Percentiles rank a stretch among this genome's conserved stretches.
phyloP scores from a whole-genome alignment of 2,113 vertebrate genomes.

The Myodes glareolus region DNA sequence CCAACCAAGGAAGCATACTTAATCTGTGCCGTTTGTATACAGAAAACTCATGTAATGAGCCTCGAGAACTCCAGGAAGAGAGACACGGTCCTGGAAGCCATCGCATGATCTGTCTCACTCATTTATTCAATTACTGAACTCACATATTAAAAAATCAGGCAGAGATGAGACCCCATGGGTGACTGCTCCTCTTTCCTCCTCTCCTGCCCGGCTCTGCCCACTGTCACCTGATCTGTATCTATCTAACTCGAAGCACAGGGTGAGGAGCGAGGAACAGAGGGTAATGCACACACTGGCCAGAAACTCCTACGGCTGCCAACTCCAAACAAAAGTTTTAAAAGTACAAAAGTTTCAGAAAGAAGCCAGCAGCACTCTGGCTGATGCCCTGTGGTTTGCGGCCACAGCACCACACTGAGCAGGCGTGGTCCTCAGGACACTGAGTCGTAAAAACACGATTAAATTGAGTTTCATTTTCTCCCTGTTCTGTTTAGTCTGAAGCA shows the following conservation, averaged over 20 bases:
- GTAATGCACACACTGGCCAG: not conserved
- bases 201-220: accelerated
- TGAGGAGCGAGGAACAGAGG: not conserved
- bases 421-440: accelerated
- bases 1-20: not conserved
- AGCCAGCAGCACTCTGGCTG: accelerated
- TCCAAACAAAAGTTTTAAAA: not conserved
- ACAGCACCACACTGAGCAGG: accelerated
- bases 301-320: accelerated
- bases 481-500: not conserved
- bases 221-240: too few species aligned
- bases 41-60: not conserved
- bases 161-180: accelerated
- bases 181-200: not conserved
- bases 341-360: not conserved
- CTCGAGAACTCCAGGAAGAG: not conserved
- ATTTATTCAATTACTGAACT: not conserved
- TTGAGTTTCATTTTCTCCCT: not conserved
- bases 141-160: not conserved
- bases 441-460: not conserved
- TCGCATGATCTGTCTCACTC: accelerated
- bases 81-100: not conserved
- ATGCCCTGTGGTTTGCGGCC: accelerated
- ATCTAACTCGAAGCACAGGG: accelerated
- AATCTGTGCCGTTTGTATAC: accelerated